A percentile compares a stretch with the other conserved stretches of the same genome.
Evolutionary conservation across 2,113 vertebrate species (phyloP).

Genomic region (Meles meles): DNA sequence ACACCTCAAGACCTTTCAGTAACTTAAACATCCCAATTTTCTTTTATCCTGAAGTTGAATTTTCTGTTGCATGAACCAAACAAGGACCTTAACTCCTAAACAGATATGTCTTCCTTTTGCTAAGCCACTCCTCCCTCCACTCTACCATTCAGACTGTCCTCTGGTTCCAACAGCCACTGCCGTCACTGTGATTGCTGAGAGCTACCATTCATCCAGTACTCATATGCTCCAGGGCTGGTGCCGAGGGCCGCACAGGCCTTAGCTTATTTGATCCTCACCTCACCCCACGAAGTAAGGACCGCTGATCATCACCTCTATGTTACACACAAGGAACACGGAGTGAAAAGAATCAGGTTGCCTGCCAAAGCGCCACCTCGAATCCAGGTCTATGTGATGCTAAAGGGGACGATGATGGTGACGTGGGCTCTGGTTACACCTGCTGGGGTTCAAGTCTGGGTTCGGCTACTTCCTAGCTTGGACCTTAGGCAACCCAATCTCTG

Average conservation of each 20-base stretch:
- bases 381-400: not conserved
- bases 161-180: not conserved
- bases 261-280: not conserved
- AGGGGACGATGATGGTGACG: accelerated
- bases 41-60: not conserved
- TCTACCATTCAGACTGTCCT: not conserved
- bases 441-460: not conserved
- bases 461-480: not conserved
- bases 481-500: not conserved
- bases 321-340: not conserved
- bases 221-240: not conserved
- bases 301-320: no score
- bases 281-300: not conserved
- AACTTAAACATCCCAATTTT: not conserved
- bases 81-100: not conserved
- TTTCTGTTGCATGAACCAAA: not conserved
- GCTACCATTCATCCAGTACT: not conserved
- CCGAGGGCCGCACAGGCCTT: not conserved
- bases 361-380: not conserved
- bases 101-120: not conserved
- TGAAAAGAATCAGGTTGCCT: not conserved
- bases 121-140: not conserved
- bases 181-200: not conserved
- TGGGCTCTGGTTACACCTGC: not conserved
- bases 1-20: not conserved